Conservation (phyloP, 2,113 vertebrate genomes). For the Varanus komodoensis region DNA sequence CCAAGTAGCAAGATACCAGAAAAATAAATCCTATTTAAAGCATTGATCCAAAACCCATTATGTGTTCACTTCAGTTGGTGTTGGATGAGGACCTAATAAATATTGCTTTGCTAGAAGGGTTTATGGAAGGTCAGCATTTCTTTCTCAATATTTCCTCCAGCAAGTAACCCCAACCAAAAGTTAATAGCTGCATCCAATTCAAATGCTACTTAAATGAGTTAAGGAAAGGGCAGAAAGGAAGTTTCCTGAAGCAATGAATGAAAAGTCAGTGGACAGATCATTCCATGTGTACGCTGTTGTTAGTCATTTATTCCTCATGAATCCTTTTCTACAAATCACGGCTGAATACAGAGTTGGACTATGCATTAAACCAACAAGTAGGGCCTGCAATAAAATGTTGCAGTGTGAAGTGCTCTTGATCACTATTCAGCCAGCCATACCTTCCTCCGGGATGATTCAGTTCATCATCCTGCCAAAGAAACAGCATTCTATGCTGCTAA, state of each 20-base stretch:
- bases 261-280: not conserved
- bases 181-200: constrained; percentile 23
- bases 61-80: constrained; percentile 31
- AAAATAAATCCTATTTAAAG: constrained; percentile 30
- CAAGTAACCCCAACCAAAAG: constrained; percentile 24
- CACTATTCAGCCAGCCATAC: not conserved
- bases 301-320: not conserved
- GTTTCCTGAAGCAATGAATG: not conserved
- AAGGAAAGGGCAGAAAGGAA: constrained; percentile 3
- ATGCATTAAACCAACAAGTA: not conserved
- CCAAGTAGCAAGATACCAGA: not conserved
- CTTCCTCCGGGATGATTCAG: not conserved
- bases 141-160: constrained; percentile 13
- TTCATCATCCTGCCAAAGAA: not conserved
- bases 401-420: not conserved
- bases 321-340: not conserved
- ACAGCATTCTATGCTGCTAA: not conserved
- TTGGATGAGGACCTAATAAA: constrained; percentile 34
- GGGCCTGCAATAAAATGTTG: not conserved
- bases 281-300: not conserved
- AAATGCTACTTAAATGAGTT: constrained; percentile 22
- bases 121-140: constrained; percentile 24
- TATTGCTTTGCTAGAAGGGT: constrained; percentile 30
- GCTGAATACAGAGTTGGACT: not conserved
- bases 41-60: constrained; percentile 40